Conservation (phyloP, 2,113 vertebrate species). For the Australoheros scitulus region DNA sequence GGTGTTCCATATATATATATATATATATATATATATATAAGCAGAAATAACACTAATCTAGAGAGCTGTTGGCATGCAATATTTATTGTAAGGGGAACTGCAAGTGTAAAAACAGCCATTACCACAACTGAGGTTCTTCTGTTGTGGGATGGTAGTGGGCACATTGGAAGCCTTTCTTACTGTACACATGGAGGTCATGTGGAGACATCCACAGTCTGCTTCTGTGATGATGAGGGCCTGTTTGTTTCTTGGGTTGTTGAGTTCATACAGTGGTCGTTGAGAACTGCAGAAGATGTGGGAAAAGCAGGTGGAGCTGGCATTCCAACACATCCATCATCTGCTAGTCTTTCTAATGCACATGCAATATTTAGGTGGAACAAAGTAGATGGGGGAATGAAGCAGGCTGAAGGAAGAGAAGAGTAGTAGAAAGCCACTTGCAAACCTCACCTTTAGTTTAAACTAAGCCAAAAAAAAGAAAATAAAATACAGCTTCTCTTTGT, state of each 20-base stretch:
- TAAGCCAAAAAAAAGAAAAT: background rate
- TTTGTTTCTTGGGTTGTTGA: background rate
- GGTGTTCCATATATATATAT: too few relatives aligned
- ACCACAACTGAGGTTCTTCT: background rate
- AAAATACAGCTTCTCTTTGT: background rate
- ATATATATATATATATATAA: too few relatives aligned
- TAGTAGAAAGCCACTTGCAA: background rate
- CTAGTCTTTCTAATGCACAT: constrained; percentile 33
- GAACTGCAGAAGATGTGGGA: background rate
- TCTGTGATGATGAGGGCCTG: background rate
- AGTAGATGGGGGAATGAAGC: constrained; percentile 3
- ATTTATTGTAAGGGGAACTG: background rate
- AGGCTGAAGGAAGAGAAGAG: background rate
- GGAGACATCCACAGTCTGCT: background rate
- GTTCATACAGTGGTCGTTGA: background rate
- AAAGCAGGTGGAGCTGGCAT: constrained; percentile 2
- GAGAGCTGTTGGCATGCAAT: too few relatives aligned
- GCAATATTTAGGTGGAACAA: constrained; percentile 48
- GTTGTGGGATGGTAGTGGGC: background rate
- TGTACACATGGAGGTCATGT: background rate
- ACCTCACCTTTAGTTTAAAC: background rate
- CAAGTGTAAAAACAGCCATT: background rate
- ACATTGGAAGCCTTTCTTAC: background rate
- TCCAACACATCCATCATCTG: constrained; percentile 26
- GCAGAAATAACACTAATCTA: too few relatives aligned